Evolutionary conservation across 2,113 vertebrate species (phyloP).

Genomic region (Centrocercus urophasianus): DNA sequence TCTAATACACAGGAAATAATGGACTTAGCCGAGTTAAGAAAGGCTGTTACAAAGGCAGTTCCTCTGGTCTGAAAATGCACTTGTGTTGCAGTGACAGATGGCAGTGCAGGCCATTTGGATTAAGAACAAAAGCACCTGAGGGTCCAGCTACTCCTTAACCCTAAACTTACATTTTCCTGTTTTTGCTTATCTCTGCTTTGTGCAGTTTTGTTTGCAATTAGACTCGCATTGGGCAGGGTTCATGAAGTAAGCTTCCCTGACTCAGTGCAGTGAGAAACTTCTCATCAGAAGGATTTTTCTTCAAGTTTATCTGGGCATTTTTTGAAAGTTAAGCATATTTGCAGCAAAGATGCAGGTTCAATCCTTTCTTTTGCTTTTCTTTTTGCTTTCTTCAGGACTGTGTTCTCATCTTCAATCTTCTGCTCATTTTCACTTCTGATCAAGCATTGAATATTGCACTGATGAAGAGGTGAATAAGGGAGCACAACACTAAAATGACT

Average conservation of each 20-base stretch:
- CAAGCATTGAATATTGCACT: not conserved
- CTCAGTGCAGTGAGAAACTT: not conserved
- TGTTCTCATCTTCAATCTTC: not conserved
- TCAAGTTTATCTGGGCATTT: not conserved
- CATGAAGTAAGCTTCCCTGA: not conserved
- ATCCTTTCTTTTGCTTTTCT: not conserved
- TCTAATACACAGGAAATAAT: constrained; percentile 47
- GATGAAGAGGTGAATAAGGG: not conserved
- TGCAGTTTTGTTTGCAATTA: not conserved
- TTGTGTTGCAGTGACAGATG: not conserved
- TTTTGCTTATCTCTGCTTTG: constrained; percentile 37
- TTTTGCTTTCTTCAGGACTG: not conserved
- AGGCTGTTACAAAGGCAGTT: not conserved
- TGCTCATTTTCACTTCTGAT: not conserved
- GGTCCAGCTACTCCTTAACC: not conserved
- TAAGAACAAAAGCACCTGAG: not conserved
- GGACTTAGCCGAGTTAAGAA: not conserved
- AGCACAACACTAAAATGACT: not conserved
- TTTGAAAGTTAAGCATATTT: not conserved
- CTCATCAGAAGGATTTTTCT: not conserved
- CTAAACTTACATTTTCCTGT: not conserved
- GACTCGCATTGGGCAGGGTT: not conserved
- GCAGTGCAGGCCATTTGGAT: not conserved
- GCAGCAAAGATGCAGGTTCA: not conserved
- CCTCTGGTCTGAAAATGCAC: not conserved